Evolutionary conservation across 2,888 invertebrate genomes (phyloP).

Genomic region (Macropis europaea): DNA sequence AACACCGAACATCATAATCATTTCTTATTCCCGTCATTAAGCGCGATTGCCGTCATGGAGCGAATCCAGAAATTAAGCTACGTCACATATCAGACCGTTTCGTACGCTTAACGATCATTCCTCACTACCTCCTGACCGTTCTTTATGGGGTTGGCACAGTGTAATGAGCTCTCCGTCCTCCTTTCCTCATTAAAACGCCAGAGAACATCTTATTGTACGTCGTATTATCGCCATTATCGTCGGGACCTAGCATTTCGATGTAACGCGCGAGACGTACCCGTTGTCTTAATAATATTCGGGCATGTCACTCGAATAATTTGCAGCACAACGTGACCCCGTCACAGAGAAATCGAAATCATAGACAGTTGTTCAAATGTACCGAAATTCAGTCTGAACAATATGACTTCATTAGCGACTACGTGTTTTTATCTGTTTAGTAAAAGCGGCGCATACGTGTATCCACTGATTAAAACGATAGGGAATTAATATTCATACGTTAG

Average conservation of each 20-base stretch:
- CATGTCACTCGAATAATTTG: conserved; percentile 1
- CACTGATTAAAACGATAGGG: no score
- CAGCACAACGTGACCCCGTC: no score
- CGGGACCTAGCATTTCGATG: conserved; percentile 11
- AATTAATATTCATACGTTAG: no score
- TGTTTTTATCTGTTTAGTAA: no score
- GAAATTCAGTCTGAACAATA: no score
- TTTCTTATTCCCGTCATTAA: background rate
- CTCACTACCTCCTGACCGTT: conserved; percentile 44
- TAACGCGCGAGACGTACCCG: background rate
- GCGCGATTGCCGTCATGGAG: background rate
- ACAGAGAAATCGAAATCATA: background rate
- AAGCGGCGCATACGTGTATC: no score
- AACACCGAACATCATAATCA: background rate
- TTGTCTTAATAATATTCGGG: conserved; percentile 16
- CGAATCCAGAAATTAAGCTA: conserved; percentile 32
- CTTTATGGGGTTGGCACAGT: conserved; percentile 53
- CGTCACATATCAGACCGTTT: conserved; percentile 23
- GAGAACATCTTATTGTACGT: conserved; percentile 53
- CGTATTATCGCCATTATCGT: conserved; percentile 46
- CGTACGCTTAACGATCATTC: conserved; percentile 50
- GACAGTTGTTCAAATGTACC: no score
- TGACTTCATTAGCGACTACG: no score
- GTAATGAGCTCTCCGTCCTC: conserved; percentile 63
- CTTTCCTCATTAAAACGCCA: conserved; percentile 66